Evolutionary conservation across 2,888 invertebrate genomes (phyloP).

Genomic region (Stenoptilia bipunctidactyla): DNA sequence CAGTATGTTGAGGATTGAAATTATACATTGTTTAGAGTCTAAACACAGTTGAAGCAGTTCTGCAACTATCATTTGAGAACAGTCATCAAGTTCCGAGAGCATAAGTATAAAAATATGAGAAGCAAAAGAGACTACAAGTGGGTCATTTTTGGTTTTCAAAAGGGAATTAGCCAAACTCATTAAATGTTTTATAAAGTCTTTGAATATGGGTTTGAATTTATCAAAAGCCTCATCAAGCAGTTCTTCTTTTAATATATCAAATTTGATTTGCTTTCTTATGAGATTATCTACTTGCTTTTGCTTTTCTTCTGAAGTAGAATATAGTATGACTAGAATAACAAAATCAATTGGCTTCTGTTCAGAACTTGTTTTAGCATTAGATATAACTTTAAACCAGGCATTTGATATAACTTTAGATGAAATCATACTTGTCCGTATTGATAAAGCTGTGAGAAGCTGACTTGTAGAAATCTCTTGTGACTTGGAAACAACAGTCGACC

Average conservation of each 20-base stretch:
- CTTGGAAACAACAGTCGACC: constrained; percentile 45
- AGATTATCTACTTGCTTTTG: constrained; percentile 73
- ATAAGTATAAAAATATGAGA: constrained; percentile 68
- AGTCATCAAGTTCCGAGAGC: constrained; percentile 50
- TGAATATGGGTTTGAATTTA: constrained; percentile 67
- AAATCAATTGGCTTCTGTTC: constrained; percentile 79
- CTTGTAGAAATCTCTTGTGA: constrained; percentile 67
- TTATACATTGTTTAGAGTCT: constrained; percentile 44
- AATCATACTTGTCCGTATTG: constrained; percentile 68
- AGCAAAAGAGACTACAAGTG: constrained; percentile 69
- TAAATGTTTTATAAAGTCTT: constrained; percentile 65
- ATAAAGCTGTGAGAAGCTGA: constrained; percentile 70
- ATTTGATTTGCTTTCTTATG: constrained; percentile 74
- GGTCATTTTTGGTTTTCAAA: constrained; percentile 59
- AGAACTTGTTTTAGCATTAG: constrained; percentile 48
- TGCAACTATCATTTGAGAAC: constrained; percentile 45
- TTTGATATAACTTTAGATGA: constrained; percentile 68
- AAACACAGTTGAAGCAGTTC: constrained; percentile 49
- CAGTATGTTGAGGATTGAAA: constrained; percentile 42
- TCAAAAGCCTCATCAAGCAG: constrained; percentile 69
- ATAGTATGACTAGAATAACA: constrained; percentile 74
- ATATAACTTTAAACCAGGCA: constrained; percentile 71
- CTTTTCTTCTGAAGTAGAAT: constrained; percentile 71
- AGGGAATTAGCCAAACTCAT: constrained; percentile 70
- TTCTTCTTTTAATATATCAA: constrained; percentile 68